Evolutionary conservation across 2,888 invertebrate genomes (phyloP).

Genomic region (Boloria euphrosyne): DNA sequence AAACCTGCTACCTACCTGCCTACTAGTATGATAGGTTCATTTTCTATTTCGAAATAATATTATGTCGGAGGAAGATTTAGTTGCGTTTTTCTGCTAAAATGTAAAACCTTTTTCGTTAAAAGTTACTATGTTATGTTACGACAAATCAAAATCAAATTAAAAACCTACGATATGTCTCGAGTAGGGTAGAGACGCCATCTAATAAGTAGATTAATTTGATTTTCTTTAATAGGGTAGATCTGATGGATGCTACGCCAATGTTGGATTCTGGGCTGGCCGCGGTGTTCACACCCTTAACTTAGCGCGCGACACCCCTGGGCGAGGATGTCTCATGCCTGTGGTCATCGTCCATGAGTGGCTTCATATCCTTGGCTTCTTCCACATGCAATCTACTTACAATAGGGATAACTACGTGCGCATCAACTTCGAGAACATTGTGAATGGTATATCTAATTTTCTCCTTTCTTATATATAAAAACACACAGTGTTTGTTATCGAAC

Average conservation of each 20-base stretch:
- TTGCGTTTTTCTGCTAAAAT: too few relatives aligned
- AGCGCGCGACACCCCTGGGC: slow-evolving; percentile 64
- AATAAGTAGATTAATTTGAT: background rate
- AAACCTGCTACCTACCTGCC: too few relatives aligned
- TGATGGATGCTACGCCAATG: slow-evolving; percentile 66
- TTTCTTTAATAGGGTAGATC: slow-evolving; percentile 51
- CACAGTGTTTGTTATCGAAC: too few relatives aligned
- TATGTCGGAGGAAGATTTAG: too few relatives aligned
- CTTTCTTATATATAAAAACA: too few relatives aligned
- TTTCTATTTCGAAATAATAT: too few relatives aligned
- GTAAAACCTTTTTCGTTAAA: too few relatives aligned
- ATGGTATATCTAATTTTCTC: slow-evolving; percentile 64
- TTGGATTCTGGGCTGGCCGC: slow-evolving; percentile 63
- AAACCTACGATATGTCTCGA: too few relatives aligned
- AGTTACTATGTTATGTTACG: too few relatives aligned
- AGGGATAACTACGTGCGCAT: slow-evolving; percentile 84
- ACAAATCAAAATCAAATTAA: too few relatives aligned
- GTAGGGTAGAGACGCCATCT: background rate
- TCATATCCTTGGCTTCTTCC: slow-evolving; percentile 73
- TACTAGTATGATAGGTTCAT: too few relatives aligned
- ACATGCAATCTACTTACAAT: slow-evolving; percentile 73
- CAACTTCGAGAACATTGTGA: slow-evolving; percentile 85
- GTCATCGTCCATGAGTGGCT: slow-evolving; percentile 89
- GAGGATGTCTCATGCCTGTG: slow-evolving; percentile 83
- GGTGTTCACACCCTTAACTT: slow-evolving; percentile 79